Conservation (phyloP, 2,113 vertebrate genomes). For the Cebus imitator region DNA sequence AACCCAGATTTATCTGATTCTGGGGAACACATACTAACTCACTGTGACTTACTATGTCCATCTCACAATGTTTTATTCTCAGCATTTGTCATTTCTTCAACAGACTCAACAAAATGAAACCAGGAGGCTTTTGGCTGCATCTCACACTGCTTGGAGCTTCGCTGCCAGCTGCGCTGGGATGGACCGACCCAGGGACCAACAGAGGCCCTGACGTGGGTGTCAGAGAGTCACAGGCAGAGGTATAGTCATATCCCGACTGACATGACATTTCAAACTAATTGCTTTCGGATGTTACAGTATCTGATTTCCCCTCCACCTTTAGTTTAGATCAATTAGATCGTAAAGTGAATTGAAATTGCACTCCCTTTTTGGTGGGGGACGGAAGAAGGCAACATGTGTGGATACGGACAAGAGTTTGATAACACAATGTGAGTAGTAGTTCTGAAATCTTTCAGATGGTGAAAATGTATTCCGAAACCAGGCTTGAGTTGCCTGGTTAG, state of each 20-base stretch:
- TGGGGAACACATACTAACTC: not conserved
- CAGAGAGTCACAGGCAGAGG: slow-evolving; percentile 81
- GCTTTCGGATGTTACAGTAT: not conserved
- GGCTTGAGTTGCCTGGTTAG: not conserved
- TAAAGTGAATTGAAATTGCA: not conserved
- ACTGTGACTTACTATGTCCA: not conserved
- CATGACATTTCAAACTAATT: not conserved
- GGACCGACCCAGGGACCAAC: slow-evolving; percentile 81
- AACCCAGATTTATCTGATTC: not conserved
- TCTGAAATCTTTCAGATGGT: not conserved
- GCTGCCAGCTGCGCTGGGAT: slow-evolving; percentile 83
- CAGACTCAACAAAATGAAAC: slow-evolving; percentile 89
- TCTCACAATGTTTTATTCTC: not conserved
- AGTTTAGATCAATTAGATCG: not conserved
- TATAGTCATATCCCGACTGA: slow-evolving; percentile 74
- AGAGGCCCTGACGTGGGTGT: slow-evolving; percentile 56
- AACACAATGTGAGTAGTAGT: not conserved
- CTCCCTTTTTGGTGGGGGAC: not conserved
- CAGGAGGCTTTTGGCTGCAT: slow-evolving; percentile 86
- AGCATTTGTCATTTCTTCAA: slow-evolving; percentile 64
- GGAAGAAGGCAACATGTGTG: not conserved
- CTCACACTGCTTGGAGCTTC: slow-evolving; percentile 87
- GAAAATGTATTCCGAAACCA: not conserved
- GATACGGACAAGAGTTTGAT: not conserved
- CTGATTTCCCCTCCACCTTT: not conserved